A percentile compares a stretch with the other conserved stretches of the same genome.
phyloP scores from a whole-genome alignment of 2,888 invertebrate genomes.

The Stenolophus ochropezus region DNA sequence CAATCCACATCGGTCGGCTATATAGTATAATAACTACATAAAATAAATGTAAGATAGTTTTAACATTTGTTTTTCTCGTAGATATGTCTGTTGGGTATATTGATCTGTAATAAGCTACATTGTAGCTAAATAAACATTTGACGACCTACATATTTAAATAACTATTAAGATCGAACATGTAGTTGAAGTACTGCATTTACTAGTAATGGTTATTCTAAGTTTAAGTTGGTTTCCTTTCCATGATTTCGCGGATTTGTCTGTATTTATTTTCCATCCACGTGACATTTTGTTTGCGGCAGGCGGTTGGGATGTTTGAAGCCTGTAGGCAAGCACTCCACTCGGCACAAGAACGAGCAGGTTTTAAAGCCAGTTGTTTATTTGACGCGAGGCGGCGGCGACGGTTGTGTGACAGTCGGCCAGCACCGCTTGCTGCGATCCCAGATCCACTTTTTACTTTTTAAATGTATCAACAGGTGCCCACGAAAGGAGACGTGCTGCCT shows the following conservation, averaged over 20 bases:
- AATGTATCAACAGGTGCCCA: constrained; percentile 64
- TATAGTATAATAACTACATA: no score
- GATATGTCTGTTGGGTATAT: no score
- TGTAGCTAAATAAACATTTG: no score
- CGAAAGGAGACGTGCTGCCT: constrained; percentile 59
- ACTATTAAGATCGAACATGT: no score
- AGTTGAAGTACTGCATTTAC: no score
- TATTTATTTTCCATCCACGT: background rate
- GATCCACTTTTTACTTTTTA: constrained; percentile 51
- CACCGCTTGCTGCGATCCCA: constrained; percentile 58
- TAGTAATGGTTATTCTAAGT: no score
- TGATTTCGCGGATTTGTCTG: background rate
- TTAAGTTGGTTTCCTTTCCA: background rate
- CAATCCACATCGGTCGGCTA: no score
- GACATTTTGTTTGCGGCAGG: constrained; percentile 12
- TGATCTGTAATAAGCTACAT: no score
- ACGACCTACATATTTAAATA: no score
- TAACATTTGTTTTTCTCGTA: no score
- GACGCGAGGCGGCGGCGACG: constrained; percentile 13
- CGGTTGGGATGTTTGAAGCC: constrained; percentile 14
- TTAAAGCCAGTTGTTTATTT: constrained; percentile 41
- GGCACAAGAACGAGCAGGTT: constrained; percentile 6
- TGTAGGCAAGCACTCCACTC: constrained; percentile 12
- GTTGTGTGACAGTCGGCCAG: constrained; percentile 26
- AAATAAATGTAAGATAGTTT: no score